These are phyloP conservation scores for Lophotis ruficrista DNA, from an alignment of 2,113 vertebrate species.

Conservation along the genomic window DNA sequence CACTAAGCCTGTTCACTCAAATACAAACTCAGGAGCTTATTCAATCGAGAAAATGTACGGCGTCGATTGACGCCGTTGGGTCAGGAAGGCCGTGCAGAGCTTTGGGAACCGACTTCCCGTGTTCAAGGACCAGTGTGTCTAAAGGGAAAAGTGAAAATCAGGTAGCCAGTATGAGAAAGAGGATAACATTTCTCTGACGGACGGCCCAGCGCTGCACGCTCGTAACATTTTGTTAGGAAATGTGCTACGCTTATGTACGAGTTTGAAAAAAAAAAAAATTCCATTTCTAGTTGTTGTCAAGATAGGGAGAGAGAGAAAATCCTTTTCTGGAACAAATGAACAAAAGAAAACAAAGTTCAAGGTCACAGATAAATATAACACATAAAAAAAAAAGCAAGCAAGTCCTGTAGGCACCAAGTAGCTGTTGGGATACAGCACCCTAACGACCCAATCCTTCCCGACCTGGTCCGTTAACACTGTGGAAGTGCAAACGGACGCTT, in stretches of 20 bases:
- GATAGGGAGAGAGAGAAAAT: not conserved
- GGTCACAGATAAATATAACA: not conserved
- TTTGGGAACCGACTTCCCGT: fast-evolving
- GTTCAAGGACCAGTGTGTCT: not conserved
- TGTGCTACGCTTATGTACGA: not conserved
- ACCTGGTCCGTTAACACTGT: not conserved
- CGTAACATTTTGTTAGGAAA: not conserved
- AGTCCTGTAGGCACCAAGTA: not conserved
- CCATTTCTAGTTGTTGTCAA: not conserved
- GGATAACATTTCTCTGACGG: not conserved
- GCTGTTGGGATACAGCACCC: not conserved
- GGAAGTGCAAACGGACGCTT: not conserved
- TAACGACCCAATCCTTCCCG: not conserved
- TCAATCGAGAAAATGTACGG: not conserved
- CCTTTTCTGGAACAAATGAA: not conserved
- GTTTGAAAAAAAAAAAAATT: not conserved
- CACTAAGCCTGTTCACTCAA: not conserved
- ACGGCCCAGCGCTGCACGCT: not conserved
- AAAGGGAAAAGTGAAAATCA: not conserved
- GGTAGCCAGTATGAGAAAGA: too few species aligned
- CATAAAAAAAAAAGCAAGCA: not conserved
- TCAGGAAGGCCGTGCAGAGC: not conserved
- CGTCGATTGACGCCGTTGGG: not conserved
- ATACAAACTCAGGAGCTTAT: not conserved
- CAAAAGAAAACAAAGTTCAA: not conserved